Evolutionary conservation across 2,113 vertebrate genomes (phyloP).

Genomic region (Holacanthus passer): DNA sequence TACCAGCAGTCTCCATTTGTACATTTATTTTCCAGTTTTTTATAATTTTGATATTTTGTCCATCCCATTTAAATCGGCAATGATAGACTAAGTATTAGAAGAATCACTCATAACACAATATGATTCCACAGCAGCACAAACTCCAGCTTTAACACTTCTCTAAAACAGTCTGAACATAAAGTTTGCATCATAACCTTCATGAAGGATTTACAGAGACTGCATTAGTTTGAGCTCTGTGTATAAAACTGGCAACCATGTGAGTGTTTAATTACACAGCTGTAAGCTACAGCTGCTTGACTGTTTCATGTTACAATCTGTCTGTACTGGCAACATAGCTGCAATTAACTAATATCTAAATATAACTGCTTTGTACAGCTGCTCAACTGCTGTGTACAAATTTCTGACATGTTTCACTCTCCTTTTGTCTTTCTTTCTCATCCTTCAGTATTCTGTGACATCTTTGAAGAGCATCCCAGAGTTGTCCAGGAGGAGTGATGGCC

Average conservation of each 20-base stretch:
- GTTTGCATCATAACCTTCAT: neutral
- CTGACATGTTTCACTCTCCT: neutral
- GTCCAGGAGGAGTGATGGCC: slow-evolving; percentile 92
- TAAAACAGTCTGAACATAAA: neutral
- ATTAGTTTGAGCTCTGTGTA: neutral
- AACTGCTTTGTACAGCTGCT: slow-evolving; percentile 15
- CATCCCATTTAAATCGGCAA: neutral
- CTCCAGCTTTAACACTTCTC: neutral
- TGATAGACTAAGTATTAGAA: neutral
- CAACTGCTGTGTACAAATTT: neutral
- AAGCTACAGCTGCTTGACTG: neutral
- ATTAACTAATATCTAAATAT: slow-evolving; percentile 43
- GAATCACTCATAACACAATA: too few relatives aligned
- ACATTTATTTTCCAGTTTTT: neutral
- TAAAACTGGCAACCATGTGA: neutral
- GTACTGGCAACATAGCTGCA: neutral
- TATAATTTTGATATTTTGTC: neutral
- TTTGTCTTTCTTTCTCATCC: neutral
- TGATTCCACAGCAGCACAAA: too few relatives aligned
- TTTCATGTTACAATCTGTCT: slow-evolving; percentile 3
- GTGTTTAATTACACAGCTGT: slow-evolving; percentile 6
- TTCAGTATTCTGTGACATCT: slow-evolving; percentile 93
- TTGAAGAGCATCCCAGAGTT: slow-evolving; percentile 96
- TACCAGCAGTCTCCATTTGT: neutral
- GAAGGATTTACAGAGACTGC: neutral